A percentile compares a stretch with the other conserved stretches of the same genome.
These are phyloP conservation scores for Melanostoma scalare DNA, from an alignment of 2,888 invertebrate genomes.

Conservation along the genomic window DNA sequence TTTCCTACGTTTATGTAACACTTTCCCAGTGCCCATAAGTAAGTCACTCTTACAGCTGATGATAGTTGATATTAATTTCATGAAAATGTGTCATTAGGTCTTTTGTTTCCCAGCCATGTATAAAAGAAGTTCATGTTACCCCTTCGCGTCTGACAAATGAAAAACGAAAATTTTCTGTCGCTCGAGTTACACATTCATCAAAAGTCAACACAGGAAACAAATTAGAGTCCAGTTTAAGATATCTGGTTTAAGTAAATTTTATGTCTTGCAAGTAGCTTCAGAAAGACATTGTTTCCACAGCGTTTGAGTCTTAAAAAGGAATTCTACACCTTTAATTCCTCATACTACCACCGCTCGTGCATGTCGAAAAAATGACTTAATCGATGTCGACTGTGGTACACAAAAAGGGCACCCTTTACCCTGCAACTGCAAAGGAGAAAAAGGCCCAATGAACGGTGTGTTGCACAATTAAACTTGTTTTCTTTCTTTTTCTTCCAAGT, in stretches of 20 bases:
- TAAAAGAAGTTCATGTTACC: slow-evolving; percentile 49
- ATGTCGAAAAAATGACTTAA: slow-evolving; percentile 69
- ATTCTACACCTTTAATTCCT: slow-evolving; percentile 65
- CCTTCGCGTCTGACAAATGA: neutral
- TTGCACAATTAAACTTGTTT: slow-evolving; percentile 71
- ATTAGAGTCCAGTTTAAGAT: slow-evolving; percentile 44
- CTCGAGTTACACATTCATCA: slow-evolving; percentile 39
- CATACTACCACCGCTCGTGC: slow-evolving; percentile 65
- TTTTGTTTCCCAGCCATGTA: slow-evolving; percentile 23
- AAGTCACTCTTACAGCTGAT: slow-evolving; percentile 3
- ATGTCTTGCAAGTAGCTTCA: neutral
- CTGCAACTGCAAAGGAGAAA: slow-evolving; percentile 9
- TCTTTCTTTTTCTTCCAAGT: slow-evolving; percentile 14
- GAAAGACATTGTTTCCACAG: slow-evolving; percentile 15
- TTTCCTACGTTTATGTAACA: neutral
- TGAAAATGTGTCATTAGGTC: slow-evolving; percentile 53
- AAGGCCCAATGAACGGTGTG: slow-evolving; percentile 31
- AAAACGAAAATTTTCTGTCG: neutral
- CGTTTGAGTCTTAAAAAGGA: slow-evolving; percentile 33
- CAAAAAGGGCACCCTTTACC: slow-evolving; percentile 63
- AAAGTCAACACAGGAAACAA: slow-evolving; percentile 63
- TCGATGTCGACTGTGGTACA: slow-evolving; percentile 56
- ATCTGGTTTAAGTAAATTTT: slow-evolving; percentile 19
- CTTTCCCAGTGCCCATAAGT: slow-evolving; percentile 18
- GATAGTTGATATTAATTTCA: neutral